Conservation (phyloP, 2,888 invertebrate species). For the Ophion slaviceki region DNA sequence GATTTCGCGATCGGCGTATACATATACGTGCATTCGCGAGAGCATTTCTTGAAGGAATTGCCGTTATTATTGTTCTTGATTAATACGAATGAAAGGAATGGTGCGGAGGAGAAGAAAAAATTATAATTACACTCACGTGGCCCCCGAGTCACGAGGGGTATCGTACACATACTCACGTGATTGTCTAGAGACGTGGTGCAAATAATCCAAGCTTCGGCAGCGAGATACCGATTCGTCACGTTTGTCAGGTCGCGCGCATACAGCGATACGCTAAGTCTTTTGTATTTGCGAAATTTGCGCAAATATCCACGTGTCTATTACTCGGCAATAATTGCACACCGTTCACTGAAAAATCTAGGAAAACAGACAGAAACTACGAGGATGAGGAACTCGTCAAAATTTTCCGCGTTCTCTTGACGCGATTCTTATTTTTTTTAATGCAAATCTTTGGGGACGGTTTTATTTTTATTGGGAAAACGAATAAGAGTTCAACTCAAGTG, state of each 20-base stretch:
- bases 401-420: neutral
- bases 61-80: slow-evolving; percentile 58
- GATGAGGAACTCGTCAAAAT: neutral
- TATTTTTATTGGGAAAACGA: too few relatives aligned
- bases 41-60: slow-evolving; percentile 19
- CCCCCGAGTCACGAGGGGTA: slow-evolving; percentile 53
- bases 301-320: neutral
- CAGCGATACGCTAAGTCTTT: too few relatives aligned
- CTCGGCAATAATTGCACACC: neutral
- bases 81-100: slow-evolving; percentile 48
- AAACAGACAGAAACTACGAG: neutral
- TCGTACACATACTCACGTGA: slow-evolving; percentile 50
- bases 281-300: neutral
- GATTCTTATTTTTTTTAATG: neutral
- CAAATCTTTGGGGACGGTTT: too few relatives aligned
- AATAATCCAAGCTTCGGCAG: slow-evolving; percentile 25
- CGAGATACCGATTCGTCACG: slow-evolving; percentile 54
- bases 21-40: slow-evolving; percentile 4
- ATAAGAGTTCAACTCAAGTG: too few relatives aligned
- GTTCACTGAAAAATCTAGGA: neutral
- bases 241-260: neutral
- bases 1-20: slow-evolving; percentile 35
- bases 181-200: slow-evolving; percentile 32
- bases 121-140: slow-evolving; percentile 56
- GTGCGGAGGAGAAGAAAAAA: slow-evolving; percentile 21